Evolutionary conservation across 2,888 invertebrate species (phyloP), one percentile per base, ranked within the genome.

Genomic region (Bimastos eiseni): DNA sequence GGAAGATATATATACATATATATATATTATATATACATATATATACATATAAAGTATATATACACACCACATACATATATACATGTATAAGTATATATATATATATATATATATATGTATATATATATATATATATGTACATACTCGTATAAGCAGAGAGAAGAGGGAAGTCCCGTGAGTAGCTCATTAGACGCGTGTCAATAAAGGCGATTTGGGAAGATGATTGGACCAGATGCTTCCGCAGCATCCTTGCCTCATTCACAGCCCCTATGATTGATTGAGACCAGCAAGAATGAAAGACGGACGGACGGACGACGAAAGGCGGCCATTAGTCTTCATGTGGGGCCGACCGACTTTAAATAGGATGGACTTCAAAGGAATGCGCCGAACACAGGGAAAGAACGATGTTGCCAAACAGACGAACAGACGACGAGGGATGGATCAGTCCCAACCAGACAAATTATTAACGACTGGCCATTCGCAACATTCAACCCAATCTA

Each of bases 91-190:
- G 24, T 84, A 84, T 84, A 84, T 84, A 84, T 36, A 84, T 84
- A 84, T 84, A 84, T 84, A 84, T 36, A 84, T 84, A 36, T 84
- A 36, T 84, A 84, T 84, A 84, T 84, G 17, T 84, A 13, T 84
- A 84, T 84, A 19, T 84, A 84, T 84, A 19, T 84, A 19, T 84
- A 84, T 84, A 84, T 84, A 84, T 84, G 19, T 84, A 84, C 24
- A 84, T 36, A 19, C 41, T 41, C 41, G 41, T 41, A n/a, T n/a
- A 70, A 11, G 70, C 49, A 21, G 70, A 70, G 30, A 70, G 70
- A 70, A 70, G 6, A 11, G 44, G 44, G 44, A 44, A 21, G 49
- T 24, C 0, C 70, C n/a, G 70, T 70, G 70, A 70, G 70, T 70
- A 70, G 70, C 6, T 70, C 11, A 70, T 70, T 70, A 70, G 70